phyloP scores from a whole-genome alignment of 2,888 invertebrate genomes.

The Phaonia tiefii region DNA sequence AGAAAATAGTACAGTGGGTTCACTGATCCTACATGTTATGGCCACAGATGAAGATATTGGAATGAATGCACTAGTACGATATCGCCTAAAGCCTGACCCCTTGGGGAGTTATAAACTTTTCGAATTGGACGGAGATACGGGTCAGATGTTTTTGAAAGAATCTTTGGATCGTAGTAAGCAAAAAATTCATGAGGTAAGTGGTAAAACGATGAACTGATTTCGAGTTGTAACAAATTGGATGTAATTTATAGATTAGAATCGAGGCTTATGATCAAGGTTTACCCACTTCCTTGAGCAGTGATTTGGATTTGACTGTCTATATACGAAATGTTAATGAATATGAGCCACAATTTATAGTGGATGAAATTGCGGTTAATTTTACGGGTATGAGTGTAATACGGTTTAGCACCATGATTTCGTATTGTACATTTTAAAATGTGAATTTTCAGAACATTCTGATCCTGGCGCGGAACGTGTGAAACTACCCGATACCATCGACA shows the following conservation, averaged over 20 bases:
- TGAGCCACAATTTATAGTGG: slow-evolving; percentile 91
- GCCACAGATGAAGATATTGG: slow-evolving; percentile 95
- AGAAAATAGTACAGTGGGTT: slow-evolving; percentile 94
- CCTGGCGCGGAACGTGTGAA: slow-evolving; percentile 85
- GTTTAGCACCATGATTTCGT: too few species aligned
- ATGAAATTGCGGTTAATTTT: slow-evolving; percentile 87
- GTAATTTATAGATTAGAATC: slow-evolving; percentile 86
- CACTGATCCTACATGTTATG: slow-evolving; percentile 88
- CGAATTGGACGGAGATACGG: slow-evolving; percentile 88
- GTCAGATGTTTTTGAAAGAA: slow-evolving; percentile 87
- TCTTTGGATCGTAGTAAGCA: slow-evolving; percentile 91
- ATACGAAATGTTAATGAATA: slow-evolving; percentile 94
- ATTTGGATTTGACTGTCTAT: slow-evolving; percentile 92
- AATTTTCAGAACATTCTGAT: slow-evolving; percentile 81
- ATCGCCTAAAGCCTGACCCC: slow-evolving; percentile 90
- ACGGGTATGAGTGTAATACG: slow-evolving; percentile 82
- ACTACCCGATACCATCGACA: slow-evolving; percentile 91
- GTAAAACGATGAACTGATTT: background rate
- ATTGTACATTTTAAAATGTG: background rate
- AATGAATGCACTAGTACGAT: slow-evolving; percentile 93
- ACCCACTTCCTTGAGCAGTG: slow-evolving; percentile 92
- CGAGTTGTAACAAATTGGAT: background rate
- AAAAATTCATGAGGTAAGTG: slow-evolving; percentile 90
- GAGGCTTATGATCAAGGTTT: slow-evolving; percentile 94
- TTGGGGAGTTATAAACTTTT: slow-evolving; percentile 92